A percentile compares a stretch with the other conserved stretches of the same genome.
phyloP scores from a whole-genome alignment of 2,113 vertebrate species.

The Lamprologus ornatipinnis region DNA sequence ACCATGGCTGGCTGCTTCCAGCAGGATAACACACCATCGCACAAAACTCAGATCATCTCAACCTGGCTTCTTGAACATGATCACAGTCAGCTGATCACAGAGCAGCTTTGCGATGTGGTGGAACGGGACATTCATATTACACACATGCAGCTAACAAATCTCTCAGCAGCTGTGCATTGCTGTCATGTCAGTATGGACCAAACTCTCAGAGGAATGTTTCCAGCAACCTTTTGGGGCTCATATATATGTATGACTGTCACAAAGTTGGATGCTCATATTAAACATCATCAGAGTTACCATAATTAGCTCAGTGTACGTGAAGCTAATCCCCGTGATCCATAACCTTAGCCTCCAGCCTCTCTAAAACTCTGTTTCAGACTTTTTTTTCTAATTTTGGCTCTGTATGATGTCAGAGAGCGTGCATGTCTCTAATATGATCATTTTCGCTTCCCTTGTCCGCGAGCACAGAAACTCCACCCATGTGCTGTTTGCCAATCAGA shows the following conservation, averaged over 20 bases:
- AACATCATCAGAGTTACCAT: not conserved
- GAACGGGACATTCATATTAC: not conserved
- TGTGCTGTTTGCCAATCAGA: not conserved
- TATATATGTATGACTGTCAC: not conserved
- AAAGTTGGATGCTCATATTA: not conserved
- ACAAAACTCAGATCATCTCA: not conserved
- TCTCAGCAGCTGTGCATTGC: not conserved
- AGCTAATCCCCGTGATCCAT: not conserved
- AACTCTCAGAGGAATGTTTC: not conserved
- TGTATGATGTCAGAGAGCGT: not conserved
- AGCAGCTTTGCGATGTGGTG: not conserved
- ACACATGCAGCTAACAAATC: fast-evolving
- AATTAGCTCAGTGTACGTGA: not conserved
- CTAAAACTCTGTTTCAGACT: not conserved
- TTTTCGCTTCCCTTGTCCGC: not conserved
- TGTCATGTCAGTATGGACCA: not conserved
- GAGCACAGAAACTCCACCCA: not conserved
- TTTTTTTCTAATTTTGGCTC: not conserved
- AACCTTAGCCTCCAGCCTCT: not conserved
- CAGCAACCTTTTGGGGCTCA: not conserved
- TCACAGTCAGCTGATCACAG: not conserved
- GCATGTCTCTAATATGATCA: not conserved
- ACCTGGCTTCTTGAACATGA: not conserved
- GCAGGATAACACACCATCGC: not conserved
- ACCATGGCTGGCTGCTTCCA: not conserved